Evolutionary conservation across 2,113 vertebrate genomes (phyloP), one percentile per base, ranked within the genome.

Genomic region (Pelobates fuscus): DNA sequence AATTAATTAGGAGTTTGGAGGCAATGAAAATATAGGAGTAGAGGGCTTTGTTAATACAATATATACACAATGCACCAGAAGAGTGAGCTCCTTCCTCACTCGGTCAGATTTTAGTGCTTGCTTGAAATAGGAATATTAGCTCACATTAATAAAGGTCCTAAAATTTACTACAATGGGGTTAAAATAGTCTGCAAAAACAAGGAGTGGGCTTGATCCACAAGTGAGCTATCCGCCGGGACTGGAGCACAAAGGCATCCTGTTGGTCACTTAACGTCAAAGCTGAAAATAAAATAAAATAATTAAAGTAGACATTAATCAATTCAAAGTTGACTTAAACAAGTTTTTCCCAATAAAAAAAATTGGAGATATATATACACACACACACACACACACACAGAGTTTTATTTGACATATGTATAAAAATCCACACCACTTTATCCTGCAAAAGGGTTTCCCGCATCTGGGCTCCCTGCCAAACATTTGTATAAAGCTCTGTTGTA

Each of bases 111-210:
- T 79, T 83, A 84, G 84, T 79, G 81, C 84, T 86, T 87, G 88
- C 87, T 88, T 61, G 64, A 46, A 91, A 92, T 78, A 75, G 43
- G 87, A n/a, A 84, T 89, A 87, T 89, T 86, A 90, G 91, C 88
- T 92, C 88, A 91, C 89, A 87, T 91, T 86, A 89, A 86, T 88
- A 82, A 88, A 83, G 90, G 89, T 88, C 88, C 91, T 92, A 93
- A 88, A 90, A 84, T 88, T 49, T 88, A 87, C 91, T 90, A 90
- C 80, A 86, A 89, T 86, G 85, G 84, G 69, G 77, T 68, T 82
- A 82, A 86, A 88, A 88, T 91, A 79, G 88, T 87, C 89, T 88
- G 88, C 87, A 82, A 80, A 85, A 49, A 85, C 84, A 84, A 89
- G 64, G 88, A 88, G 87, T 87, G 89, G 86, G 85, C 88, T 90